These are phyloP conservation scores for Pseudois nayaur DNA, from an alignment of 2,113 vertebrate species.

Conservation along the genomic window DNA sequence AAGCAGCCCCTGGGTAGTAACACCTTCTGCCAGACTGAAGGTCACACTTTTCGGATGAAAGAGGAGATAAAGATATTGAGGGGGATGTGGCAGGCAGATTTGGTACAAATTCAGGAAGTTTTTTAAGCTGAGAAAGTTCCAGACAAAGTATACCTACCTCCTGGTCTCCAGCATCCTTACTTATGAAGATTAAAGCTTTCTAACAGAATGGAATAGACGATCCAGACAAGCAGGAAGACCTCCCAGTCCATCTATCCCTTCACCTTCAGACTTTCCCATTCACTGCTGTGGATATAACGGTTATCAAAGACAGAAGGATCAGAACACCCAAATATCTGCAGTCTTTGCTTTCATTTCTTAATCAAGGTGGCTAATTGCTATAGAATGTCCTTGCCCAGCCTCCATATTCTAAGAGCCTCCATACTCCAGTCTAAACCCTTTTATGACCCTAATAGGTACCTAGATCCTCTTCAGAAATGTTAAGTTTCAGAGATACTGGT, in stretches of 20 bases:
- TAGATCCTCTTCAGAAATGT: not conserved
- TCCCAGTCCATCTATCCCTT: not conserved
- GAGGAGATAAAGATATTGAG: not conserved
- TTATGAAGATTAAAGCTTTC: not conserved
- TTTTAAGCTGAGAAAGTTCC: not conserved
- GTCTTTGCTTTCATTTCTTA: not conserved
- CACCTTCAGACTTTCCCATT: not conserved
- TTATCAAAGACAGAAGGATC: not conserved
- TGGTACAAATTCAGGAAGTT: not conserved
- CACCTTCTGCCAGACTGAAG: not conserved
- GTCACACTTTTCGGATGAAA: not conserved
- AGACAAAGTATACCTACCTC: not conserved
- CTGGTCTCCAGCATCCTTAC: not conserved
- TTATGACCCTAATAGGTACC: not conserved
- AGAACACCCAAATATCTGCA: not conserved
- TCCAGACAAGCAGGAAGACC: not conserved
- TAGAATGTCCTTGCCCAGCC: not conserved
- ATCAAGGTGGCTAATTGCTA: not conserved
- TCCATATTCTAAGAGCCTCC: not conserved
- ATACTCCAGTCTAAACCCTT: not conserved
- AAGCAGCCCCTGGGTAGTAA: not conserved
- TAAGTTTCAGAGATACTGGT: not conserved
- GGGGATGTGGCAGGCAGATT: not conserved
- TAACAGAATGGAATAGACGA: not conserved
- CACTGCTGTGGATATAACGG: rapidly evolving